These are phyloP conservation scores for Cyclopterus lumpus DNA, from an alignment of 2,797 vertebrate genomes.

Conservation along the genomic window DNA sequence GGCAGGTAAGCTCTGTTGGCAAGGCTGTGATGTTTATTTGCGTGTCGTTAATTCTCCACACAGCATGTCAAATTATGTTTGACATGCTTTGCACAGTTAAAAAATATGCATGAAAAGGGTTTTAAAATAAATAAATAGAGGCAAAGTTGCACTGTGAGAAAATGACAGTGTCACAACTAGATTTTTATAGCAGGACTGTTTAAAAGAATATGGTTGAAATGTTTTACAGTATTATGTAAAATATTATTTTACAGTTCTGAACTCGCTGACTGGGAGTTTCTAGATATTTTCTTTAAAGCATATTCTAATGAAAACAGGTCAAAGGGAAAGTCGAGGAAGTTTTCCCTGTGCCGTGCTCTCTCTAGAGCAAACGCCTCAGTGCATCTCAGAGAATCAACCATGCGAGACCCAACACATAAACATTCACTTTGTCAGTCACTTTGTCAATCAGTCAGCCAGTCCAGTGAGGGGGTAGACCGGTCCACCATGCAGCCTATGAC, in stretches of 20 bases:
- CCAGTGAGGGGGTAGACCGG: conserved; percentile 26
- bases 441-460: conserved; percentile 53
- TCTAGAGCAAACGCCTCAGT: conserved; percentile 43
- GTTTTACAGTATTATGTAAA: background rate
- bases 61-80: conserved; percentile 43
- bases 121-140: background rate
- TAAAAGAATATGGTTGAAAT: conserved; percentile 3
- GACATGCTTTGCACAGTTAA: conserved; percentile 39
- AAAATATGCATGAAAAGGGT: conserved; percentile 20
- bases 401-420: conserved; percentile 62
- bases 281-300: conserved; percentile 19
- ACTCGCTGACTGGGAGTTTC: background rate
- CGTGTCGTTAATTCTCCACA: conserved; percentile 41
- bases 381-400: conserved; percentile 47
- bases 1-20: conserved; percentile 49
- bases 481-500: conserved; percentile 11
- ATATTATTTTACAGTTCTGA: conserved; percentile 4
- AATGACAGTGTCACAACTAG: conserved; percentile 5
- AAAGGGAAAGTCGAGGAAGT: conserved; percentile 42
- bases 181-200: conserved; percentile 25
- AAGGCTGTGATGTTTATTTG: conserved; percentile 57
- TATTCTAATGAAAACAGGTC: conserved; percentile 53
- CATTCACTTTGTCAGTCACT: conserved; percentile 75
- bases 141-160: conserved; percentile 20
- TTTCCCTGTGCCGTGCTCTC: conserved; percentile 3